Base-by-base conservation (phyloP, 1,140 invertebrate species). In the Rhyacophila brunnea region DNA sequence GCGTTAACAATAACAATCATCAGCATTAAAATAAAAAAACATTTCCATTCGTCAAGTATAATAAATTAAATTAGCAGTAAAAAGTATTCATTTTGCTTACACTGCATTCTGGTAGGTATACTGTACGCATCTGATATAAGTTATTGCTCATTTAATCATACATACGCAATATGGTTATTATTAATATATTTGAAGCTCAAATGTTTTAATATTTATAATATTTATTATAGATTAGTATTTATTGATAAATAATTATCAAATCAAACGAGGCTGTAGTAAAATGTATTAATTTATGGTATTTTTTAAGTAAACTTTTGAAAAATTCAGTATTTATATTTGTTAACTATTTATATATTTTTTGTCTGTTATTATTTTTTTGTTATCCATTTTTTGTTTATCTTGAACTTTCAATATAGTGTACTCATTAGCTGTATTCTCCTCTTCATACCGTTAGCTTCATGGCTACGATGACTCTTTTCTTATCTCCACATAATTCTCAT, bases 211-310 rank as follows among this genome's bases (percentile, higher is more conserved):
- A 19, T 28, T 17, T 49, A 15, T 43, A 19, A 48, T 57, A 57
- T 57, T 57, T 57, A 49, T 57, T 48, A 10, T 28, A 28, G 23
- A 28, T 5, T 23, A 35, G 23, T 28, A 44, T 44, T 44, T 44
- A 44, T 44, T 44, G 5, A 44, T 11, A 14, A 13, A 1, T 18
- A 11, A 4, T 28, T 28, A 28, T 28, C 23, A 28, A 28, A 43
- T 52, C 5, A 14, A 20, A 6, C 18, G 10, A 20, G 17, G 18
- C 17, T 52, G 36, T 52, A 28, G 23, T 5, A 20, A 40, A 14
- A 52, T 52, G 38, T 52, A 42, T 52, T 40, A n/a, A n/a, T n/a
- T n/a, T n/a, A 9, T 35, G 17, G 13, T 32, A 34, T n/a, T n/a
- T n/a, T n/a, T n/a, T n/a, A n/a, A n/a, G n/a, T 32, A 15, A 48